These are phyloP conservation scores for Keiferia lycopersicella DNA, from an alignment of 2,888 invertebrate genomes.

Conservation along the genomic window DNA sequence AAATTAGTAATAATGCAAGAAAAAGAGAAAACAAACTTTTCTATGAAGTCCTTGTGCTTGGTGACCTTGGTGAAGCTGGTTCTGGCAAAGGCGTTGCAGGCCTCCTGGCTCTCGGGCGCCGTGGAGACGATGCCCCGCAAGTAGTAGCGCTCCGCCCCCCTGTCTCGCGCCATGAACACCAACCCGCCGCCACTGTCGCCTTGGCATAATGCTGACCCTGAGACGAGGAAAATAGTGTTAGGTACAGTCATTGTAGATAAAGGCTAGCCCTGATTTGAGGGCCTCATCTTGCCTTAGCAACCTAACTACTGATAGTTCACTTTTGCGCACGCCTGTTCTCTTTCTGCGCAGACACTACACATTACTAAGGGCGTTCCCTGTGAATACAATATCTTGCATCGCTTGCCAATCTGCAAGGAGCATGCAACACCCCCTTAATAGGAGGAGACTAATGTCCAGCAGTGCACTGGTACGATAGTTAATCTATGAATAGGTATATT, in stretches of 20 bases:
- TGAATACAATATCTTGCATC: too few species aligned
- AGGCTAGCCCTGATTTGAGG: too few species aligned
- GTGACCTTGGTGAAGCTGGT: slow-evolving; percentile 38
- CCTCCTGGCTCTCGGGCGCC: slow-evolving; percentile 33
- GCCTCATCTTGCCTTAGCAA: too few species aligned
- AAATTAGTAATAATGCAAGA: not conserved
- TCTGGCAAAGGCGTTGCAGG: slow-evolving; percentile 36
- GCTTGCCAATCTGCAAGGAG: too few species aligned
- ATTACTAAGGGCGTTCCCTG: too few species aligned
- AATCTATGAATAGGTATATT: not conserved
- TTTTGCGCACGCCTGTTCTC: too few species aligned
- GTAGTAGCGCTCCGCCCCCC: slow-evolving; percentile 33
- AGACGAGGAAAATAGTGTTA: not conserved
- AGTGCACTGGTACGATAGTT: too few species aligned
- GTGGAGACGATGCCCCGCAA: slow-evolving; percentile 42
- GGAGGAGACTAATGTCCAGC: too few species aligned
- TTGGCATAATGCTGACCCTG: slow-evolving; percentile 40
- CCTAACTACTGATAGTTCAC: too few species aligned
- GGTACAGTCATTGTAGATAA: too few species aligned
- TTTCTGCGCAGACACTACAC: too few species aligned
- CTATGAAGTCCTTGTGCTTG: slow-evolving; percentile 30
- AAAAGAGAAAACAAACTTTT: not conserved
- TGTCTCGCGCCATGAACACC: slow-evolving; percentile 31
- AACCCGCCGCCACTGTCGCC: slow-evolving; percentile 44
- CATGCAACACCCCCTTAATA: too few species aligned